Conservation (phyloP, 2,797 vertebrate genomes). For the Bradypodion pumilum region DNA sequence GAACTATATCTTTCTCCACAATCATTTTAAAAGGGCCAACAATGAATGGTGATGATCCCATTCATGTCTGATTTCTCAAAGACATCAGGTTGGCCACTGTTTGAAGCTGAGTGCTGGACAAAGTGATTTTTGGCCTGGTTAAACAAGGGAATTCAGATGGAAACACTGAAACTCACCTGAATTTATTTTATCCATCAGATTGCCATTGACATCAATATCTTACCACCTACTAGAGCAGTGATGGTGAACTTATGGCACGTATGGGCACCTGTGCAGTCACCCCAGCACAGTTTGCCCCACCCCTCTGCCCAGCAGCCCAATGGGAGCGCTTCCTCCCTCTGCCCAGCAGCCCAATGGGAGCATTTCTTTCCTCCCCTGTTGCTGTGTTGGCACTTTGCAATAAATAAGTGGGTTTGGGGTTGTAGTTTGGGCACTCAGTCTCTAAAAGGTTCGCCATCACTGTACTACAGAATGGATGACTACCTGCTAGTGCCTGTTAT, state of each 20-base stretch:
- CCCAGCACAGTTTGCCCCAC: too few relatives aligned
- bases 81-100: accelerated
- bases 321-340: too few relatives aligned
- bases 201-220: background rate
- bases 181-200: constrained; percentile 22
- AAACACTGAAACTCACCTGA: background rate
- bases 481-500: background rate
- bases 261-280: too few relatives aligned
- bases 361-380: too few relatives aligned
- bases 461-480: background rate
- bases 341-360: too few relatives aligned
- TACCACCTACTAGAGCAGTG: background rate
- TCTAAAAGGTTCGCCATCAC: too few relatives aligned
- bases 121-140: background rate
- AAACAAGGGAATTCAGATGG: background rate
- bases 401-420: too few relatives aligned
- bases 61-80: background rate
- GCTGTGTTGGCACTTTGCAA: too few relatives aligned
- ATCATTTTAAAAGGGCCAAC: background rate
- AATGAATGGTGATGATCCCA: background rate
- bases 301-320: too few relatives aligned
- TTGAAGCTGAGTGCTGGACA: background rate
- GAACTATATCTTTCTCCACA: background rate
- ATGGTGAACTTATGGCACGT: too few relatives aligned
- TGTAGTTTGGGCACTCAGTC: too few relatives aligned